Percentiles rank a stretch among this genome's conserved stretches.
Conservation (phyloP, 2,113 vertebrate species). For the Ahaetulla prasina region DNA sequence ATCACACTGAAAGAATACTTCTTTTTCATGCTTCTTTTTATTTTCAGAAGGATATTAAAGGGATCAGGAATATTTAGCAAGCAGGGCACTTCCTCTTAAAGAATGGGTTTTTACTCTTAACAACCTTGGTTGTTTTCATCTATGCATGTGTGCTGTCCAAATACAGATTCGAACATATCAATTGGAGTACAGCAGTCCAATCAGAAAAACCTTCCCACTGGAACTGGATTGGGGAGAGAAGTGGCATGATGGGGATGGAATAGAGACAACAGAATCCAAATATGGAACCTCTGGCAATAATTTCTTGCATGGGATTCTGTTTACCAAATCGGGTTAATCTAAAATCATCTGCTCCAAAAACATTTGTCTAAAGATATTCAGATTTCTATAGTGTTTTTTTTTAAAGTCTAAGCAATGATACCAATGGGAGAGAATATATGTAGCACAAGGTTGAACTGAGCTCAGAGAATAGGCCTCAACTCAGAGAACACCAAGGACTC, state of each 20-base stretch:
- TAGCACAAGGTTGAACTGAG: too few relatives aligned
- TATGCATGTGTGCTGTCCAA: not conserved
- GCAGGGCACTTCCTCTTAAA: not conserved
- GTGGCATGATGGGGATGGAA: too few relatives aligned
- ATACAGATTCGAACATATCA: not conserved
- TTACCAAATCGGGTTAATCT: conserved; percentile 27
- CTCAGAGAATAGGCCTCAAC: too few relatives aligned
- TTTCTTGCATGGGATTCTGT: not conserved
- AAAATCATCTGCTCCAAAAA: not conserved
- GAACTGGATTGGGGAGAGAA: not conserved
- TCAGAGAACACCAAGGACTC: too few relatives aligned
- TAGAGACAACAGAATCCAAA: not conserved
- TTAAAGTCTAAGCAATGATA: not conserved
- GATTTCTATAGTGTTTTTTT: conserved; percentile 12
- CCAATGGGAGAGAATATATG: too few relatives aligned
- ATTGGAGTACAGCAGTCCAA: not conserved
- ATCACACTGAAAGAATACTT: conserved; percentile 22
- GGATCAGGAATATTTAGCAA: not conserved
- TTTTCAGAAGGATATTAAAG: not conserved
- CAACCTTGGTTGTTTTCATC: not conserved
- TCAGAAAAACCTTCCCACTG: not conserved
- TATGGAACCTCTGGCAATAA: not conserved
- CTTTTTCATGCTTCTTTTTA: conserved; percentile 13
- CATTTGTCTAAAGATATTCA: not conserved
- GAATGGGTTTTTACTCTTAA: not conserved